Evolutionary conservation across 92 coral and sea anemone genomes (phyloP).

Genomic region (Siderastrea radians): DNA sequence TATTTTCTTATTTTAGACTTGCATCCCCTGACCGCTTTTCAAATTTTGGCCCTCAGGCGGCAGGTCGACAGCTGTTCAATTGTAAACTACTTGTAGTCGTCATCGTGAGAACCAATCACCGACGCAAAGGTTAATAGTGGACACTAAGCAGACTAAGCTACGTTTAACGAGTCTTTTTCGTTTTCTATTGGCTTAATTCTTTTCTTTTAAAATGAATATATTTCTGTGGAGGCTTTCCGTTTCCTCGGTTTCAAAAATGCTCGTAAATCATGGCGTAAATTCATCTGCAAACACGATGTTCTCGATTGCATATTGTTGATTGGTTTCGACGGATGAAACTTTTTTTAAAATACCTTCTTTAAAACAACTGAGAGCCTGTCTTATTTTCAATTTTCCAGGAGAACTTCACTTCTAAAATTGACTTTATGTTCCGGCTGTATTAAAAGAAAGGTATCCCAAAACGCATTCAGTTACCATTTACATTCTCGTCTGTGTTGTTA

Average conservation of each 20-base stretch:
- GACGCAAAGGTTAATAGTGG: neutral
- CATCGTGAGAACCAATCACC: neutral
- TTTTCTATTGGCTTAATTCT: neutral
- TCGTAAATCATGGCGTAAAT: neutral
- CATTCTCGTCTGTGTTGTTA: too few relatives aligned
- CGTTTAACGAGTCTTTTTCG: neutral
- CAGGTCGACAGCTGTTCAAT: conserved; percentile 2
- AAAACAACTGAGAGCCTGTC: too few relatives aligned
- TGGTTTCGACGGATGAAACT: too few relatives aligned
- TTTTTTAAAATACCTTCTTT: too few relatives aligned
- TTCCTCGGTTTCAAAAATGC: conserved; percentile 1
- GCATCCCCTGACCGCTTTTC: neutral
- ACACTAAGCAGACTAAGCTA: neutral
- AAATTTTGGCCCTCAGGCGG: neutral
- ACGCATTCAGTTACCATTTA: too few relatives aligned
- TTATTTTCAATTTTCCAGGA: too few relatives aligned
- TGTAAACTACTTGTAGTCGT: neutral
- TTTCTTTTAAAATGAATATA: neutral
- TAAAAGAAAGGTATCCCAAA: too few relatives aligned
- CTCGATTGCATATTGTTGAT: too few relatives aligned
- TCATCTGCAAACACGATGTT: too few relatives aligned
- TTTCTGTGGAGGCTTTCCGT: neutral
- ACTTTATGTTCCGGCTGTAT: too few relatives aligned
- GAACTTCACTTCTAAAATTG: too few relatives aligned
- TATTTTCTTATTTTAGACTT: neutral